Evolutionary conservation across 2,888 invertebrate genomes (phyloP), one percentile per base, ranked within the genome.

Genomic region (Cistogaster globosa): DNA sequence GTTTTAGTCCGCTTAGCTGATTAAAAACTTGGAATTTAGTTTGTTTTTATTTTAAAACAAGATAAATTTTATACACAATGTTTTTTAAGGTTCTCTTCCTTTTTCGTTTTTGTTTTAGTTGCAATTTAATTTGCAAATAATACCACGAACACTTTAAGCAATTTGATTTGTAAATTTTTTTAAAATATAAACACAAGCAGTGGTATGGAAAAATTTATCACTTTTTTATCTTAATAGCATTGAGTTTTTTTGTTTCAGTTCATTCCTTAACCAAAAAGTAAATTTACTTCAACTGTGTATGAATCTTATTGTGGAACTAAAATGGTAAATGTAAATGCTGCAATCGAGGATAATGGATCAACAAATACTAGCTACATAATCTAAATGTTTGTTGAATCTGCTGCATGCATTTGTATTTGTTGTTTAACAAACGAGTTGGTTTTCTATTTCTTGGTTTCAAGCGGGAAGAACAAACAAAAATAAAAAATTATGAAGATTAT

Each of bases 161-260:
- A 57, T 55, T 69, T 55, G 32, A 3, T 32, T 32, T 32, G 6
- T 32, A 32, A 36, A 26, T 26, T 26, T 26, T 26, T 68, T 36
- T 51, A 18, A 20, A 53, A 20, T 32, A 51, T 16, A 20, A 51
- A 38, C 38, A 75, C 9, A 8, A 26, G 14, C 4, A 12, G 12
- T 42, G 12, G 42, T 0, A 16, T 51, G 45, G 32, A 80, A 58
- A 67, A 68, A 81, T 81, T 81, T 62, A 81, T 75, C 32, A 55
- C 80, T 75, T 16, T 69, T 71, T 75, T 75, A 81, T 81, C 75
- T 81, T 57, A 81, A 81, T 81, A 75, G 69, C 57, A 75, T 75
- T 69, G 68, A 55, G 36, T 75, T 55, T 51, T n/a, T 38, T 32
- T 42, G 42, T 42, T 42, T 42, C 42, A 42, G 42, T 12, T 11